Percentiles rank a stretch among this genome's conserved stretches.
phyloP scores from a whole-genome alignment of 2,113 vertebrate genomes.

The Coregonus clupeaformis region DNA sequence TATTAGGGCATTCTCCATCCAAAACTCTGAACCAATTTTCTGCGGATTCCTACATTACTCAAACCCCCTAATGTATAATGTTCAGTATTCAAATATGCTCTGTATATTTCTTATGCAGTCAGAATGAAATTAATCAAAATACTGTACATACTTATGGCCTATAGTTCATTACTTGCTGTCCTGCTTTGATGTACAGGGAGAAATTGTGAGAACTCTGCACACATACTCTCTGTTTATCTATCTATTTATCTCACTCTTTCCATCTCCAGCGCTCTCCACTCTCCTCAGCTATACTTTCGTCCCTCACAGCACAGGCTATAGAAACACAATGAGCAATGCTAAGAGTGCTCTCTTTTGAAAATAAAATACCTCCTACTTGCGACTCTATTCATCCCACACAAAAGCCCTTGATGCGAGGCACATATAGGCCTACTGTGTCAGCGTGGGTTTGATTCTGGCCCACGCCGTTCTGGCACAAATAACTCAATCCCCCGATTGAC shows the following conservation, averaged over 20 bases:
- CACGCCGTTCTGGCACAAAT: not conserved
- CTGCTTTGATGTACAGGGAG: not conserved
- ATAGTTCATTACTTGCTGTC: not conserved
- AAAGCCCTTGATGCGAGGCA: not conserved
- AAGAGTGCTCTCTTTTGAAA: conserved; percentile 21
- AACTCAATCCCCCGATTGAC: no score
- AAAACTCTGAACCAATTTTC: no score
- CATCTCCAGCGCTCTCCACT: conserved; percentile 26
- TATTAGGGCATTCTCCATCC: no score
- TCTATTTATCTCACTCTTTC: not conserved
- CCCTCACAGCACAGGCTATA: not conserved
- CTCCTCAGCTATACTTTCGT: not conserved
- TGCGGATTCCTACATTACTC: no score
- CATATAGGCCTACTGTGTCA: no score
- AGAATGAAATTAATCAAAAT: no score
- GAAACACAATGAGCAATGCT: conserved; percentile 7
- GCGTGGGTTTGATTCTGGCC: no score
- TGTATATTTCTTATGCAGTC: not conserved
- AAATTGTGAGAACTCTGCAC: not conserved
- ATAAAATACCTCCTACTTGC: conserved; percentile 4
- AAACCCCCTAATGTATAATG: no score
- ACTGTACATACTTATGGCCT: no score
- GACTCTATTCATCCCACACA: conserved; percentile 9
- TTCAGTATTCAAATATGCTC: not conserved
- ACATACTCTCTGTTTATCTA: not conserved